phyloP scores from a whole-genome alignment of 1,140 invertebrate species.

The Trichonephila clavipes region DNA sequence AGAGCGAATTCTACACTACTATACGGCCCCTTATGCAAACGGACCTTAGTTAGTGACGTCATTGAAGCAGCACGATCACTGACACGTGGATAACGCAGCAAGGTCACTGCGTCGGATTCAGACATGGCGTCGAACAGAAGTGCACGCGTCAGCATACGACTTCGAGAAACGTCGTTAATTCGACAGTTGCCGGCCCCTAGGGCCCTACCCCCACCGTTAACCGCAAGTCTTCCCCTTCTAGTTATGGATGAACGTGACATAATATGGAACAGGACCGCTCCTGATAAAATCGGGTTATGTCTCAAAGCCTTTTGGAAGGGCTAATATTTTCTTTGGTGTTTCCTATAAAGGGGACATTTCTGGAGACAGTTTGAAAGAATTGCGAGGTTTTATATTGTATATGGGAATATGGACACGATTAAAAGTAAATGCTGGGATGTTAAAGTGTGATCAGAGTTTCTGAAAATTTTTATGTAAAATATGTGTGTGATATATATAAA shows the following conservation, averaged over 20 bases:
- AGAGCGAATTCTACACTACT: neutral
- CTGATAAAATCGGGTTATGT: slow-evolving; percentile 16
- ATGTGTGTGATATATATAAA: too few relatives aligned
- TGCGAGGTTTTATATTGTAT: too few relatives aligned
- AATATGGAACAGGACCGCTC: neutral
- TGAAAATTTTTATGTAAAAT: too few relatives aligned
- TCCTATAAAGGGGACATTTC: neutral
- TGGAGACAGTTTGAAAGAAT: neutral
- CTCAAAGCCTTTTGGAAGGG: neutral
- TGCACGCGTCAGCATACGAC: slow-evolving; percentile 7
- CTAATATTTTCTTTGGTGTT: neutral
- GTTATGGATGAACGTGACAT: slow-evolving; percentile 29
- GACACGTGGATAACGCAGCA: neutral
- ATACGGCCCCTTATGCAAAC: neutral
- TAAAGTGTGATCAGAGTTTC: too few relatives aligned
- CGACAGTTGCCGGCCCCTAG: neutral
- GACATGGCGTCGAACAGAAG: neutral
- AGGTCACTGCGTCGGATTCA: neutral
- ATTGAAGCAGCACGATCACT: neutral
- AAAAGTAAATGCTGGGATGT: too few relatives aligned
- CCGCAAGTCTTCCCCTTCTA: neutral
- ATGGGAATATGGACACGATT: too few relatives aligned
- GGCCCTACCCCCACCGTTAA: neutral
- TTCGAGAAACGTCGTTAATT: slow-evolving; percentile 9
- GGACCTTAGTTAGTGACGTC: neutral